These are phyloP conservation scores for Arion vulgaris DNA, from an alignment of 1,140 invertebrate genomes.

Conservation along the genomic window DNA sequence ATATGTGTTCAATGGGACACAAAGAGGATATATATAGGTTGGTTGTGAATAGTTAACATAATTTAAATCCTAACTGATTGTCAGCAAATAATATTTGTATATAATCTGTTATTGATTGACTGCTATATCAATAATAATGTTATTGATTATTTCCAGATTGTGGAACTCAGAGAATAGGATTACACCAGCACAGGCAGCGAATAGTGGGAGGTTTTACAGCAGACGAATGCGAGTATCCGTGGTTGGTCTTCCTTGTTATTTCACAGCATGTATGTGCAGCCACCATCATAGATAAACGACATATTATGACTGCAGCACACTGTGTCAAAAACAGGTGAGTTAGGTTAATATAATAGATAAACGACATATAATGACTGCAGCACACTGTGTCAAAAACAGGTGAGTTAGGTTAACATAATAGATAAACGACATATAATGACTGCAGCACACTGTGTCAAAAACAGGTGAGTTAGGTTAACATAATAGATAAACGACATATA, in stretches of 20 bases:
- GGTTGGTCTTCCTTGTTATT: not conserved
- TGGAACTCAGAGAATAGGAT: not conserved
- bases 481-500: conserved; percentile 12
- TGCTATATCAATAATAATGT: too few relatives aligned
- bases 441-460: conserved; percentile 26
- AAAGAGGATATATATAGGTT: too few relatives aligned
- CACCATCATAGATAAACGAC: conserved; percentile 9
- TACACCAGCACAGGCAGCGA: not conserved
- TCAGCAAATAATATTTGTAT: too few relatives aligned
- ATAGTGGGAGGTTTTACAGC: not conserved
- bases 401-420: conserved; percentile 13
- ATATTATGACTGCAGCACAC: conserved; percentile 24
- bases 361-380: conserved; percentile 10
- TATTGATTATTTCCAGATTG: not conserved
- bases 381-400: conserved; percentile 31
- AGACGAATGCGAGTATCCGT: conserved; percentile 31
- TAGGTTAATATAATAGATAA: conserved; percentile 25
- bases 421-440: conserved; percentile 19
- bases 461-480: conserved; percentile 27
- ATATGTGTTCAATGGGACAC: too few relatives aligned
- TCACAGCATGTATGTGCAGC: not conserved
- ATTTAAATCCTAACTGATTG: too few relatives aligned
- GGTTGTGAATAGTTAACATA: too few relatives aligned
- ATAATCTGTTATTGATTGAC: too few relatives aligned
- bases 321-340: conserved; percentile 27